Percentiles rank a stretch among this genome's conserved stretches.
Conservation (phyloP, 1,140 invertebrate genomes). For the Aphaenogaster floridana region DNA sequence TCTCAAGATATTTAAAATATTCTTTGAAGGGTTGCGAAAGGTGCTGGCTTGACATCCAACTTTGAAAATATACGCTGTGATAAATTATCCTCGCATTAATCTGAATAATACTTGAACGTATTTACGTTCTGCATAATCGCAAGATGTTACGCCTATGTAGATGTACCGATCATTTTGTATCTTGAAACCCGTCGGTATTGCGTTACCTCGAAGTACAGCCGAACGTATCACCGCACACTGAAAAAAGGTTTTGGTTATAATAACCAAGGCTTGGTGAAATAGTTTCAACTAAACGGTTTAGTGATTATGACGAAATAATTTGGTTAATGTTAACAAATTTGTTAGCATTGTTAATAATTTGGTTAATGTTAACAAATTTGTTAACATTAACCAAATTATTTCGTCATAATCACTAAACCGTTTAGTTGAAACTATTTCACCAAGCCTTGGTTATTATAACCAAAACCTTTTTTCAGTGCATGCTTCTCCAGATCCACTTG, state of each 20-base stretch:
- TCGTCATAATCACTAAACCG: no score
- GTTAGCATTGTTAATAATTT: no score
- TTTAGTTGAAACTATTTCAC: no score
- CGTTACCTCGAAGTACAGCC: neutral
- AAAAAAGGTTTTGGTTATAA: no score
- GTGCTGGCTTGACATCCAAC: neutral
- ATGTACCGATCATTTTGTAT: neutral
- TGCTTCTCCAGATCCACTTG: constrained; percentile 7
- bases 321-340: no score
- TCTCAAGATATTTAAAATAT: neutral
- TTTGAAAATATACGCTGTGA: neutral
- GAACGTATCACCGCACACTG: neutral
- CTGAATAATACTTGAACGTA: neutral
- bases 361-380: no score
- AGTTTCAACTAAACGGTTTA: no score
- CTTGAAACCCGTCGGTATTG: neutral
- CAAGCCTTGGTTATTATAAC: no score
- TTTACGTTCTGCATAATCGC: neutral
- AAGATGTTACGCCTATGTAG: neutral
- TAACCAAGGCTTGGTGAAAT: no score
- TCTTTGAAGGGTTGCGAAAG: neutral
- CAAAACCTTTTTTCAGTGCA: no score
- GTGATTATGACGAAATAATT: no score
- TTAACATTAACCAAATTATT: no score
- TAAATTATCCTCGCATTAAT: neutral